Evolutionary conservation across 2,113 vertebrate species (phyloP), one percentile per base, ranked within the genome.

Genomic region (Anolis carolinensis): DNA sequence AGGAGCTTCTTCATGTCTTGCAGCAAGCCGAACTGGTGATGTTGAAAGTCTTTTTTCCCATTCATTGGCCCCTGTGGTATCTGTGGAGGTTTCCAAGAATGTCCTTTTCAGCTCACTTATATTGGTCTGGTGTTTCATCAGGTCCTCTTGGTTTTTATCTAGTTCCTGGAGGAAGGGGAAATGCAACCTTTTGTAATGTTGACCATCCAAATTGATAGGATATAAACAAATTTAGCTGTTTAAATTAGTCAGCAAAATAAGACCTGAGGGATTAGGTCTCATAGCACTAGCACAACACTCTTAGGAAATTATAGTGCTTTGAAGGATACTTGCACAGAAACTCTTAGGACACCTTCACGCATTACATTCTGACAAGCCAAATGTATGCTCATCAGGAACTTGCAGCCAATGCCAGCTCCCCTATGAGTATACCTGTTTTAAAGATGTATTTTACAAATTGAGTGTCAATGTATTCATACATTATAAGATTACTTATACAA

Each of bases 21-120:
- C 95, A 0, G 97, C 96, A 78, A 97, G 97, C 75, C 95, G 96
- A 73, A 97, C 95, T 0, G 98, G 97, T 87, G 97, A 98, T 36
- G 98, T 97, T 84, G 98, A 97, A 85, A 98, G 97, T 72, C 98
- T 97, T 95, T 97, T 98, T 90, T 98, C 98, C 98, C 98, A 99
- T 75, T 99, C 98, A 0, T 97, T 98, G 7, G 95, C 94, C 34
- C 97, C 93, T 13, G 96, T 90, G 2, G 91, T 93, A 93, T 96
- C 93, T 90, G 93, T 93, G 23, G 96, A 96, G 18, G 96, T 97
- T 96, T 98, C 97, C 96, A 99, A 95, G 96, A 99, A 99, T 92
- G 97, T 98, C 92, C 98, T 97, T 96, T 99, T 99, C 96, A 99
- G 95, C 92, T 99, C 97, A 62, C 97, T 98, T 95, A 99, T 97